Evolutionary conservation across 2,113 vertebrate species (phyloP).

Genomic region (Oplegnathus fasciatus): DNA sequence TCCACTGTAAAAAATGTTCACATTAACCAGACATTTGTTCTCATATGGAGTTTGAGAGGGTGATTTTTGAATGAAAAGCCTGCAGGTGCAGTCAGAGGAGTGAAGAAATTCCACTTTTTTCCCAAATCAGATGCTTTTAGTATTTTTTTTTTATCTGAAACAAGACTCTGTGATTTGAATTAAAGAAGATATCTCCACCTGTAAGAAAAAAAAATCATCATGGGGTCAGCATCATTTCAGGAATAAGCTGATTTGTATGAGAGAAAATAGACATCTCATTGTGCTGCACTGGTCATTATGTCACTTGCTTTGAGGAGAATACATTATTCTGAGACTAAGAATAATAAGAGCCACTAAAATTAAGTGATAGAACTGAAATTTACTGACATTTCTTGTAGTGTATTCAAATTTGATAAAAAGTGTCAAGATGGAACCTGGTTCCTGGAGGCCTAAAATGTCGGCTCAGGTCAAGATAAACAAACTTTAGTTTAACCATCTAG

Average conservation of each 20-base stretch:
- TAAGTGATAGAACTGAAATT: not conserved
- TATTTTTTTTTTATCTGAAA: too few species aligned
- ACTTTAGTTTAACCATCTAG: not conserved
- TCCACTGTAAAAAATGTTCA: conserved; percentile 44
- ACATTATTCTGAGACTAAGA: not conserved
- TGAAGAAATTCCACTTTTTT: not conserved
- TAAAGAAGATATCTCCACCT: too few species aligned
- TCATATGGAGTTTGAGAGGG: not conserved
- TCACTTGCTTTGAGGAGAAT: not conserved
- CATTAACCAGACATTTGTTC: not conserved
- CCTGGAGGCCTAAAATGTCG: not conserved
- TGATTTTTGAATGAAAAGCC: not conserved
- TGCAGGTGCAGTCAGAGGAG: not conserved
- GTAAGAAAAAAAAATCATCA: too few species aligned
- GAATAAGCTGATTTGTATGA: not conserved
- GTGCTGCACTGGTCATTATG: not conserved
- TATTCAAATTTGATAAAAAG: not conserved
- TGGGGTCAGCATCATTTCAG: too few species aligned
- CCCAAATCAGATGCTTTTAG: too few species aligned
- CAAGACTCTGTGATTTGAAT: too few species aligned
- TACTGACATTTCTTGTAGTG: conserved; percentile 2
- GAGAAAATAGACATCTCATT: not conserved
- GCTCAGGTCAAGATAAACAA: not conserved
- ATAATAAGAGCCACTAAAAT: not conserved
- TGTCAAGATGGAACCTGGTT: not conserved